These are phyloP conservation scores for Paracyclopina nana DNA, from an alignment of 1,140 invertebrate species.

Conservation along the genomic window DNA sequence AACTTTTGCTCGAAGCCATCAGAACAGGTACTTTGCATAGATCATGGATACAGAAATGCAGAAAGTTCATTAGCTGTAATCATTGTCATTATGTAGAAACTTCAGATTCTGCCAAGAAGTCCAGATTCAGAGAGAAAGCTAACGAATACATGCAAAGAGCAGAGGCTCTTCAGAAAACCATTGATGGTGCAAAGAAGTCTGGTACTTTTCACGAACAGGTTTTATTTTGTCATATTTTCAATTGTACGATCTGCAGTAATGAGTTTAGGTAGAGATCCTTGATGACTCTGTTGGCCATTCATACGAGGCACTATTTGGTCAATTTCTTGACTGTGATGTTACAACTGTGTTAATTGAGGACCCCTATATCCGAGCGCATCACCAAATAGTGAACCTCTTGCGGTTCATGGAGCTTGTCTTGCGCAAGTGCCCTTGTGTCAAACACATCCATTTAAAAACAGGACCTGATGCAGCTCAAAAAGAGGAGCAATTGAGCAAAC, in stretches of 20 bases:
- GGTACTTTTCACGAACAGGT: too few species aligned
- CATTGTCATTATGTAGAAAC: not conserved
- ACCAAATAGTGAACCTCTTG: not conserved
- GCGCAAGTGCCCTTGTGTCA: too few species aligned
- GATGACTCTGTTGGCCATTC: not conserved
- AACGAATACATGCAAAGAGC: not conserved
- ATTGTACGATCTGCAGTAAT: too few species aligned
- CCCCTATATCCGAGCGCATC: not conserved
- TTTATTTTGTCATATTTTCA: too few species aligned
- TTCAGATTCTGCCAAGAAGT: not conserved
- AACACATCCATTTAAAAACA: too few species aligned
- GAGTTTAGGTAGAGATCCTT: not conserved
- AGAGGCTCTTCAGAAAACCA: not conserved
- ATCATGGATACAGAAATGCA: not conserved
- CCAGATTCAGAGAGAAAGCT: not conserved
- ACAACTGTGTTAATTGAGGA: not conserved
- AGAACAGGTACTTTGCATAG: not conserved
- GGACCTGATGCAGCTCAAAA: too few species aligned
- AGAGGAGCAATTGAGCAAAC: too few species aligned
- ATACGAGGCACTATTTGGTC: conserved; percentile 3
- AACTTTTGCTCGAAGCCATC: not conserved
- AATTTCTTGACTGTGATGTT: not conserved
- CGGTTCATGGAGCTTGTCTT: too few species aligned
- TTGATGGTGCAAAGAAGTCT: not conserved
- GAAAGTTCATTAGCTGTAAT: not conserved